Base-by-base conservation (phyloP, 1,140 invertebrate genomes). In the Lineus longissimus region DNA sequence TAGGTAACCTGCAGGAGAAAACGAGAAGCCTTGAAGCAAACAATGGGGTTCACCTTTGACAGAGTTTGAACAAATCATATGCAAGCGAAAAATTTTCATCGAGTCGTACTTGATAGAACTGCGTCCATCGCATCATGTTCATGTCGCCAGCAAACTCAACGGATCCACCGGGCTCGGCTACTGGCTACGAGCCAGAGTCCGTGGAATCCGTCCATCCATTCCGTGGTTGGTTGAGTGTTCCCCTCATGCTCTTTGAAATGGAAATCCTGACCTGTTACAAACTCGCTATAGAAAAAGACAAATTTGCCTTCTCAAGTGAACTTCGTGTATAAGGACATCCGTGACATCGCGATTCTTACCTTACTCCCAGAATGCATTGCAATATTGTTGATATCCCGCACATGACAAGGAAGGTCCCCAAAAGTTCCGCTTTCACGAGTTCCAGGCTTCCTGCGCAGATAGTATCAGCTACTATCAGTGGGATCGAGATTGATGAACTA, bases 1-100 rank as follows among this genome's bases (percentile, higher is more conserved):
- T 86, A 9, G 88, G 88, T 40, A 89, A 76, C 67, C 87, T 89
- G 64, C 0, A 71, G 66, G 56, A 55, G 23, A 60, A 57, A 45
- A 68, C 22, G 13, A 15, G 13, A 55, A 43, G 40, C 11, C 11
- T 13, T 43, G 11, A 13, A 43, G 11, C 11, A 19, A 43, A 43
- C 40, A 19, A 43, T 43, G 40, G 19, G 19, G 11, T 11, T 13
- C 19, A 11, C 11, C 11, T 13, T 43, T 43, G 11, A 19, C 19
- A 13, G 19, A 43, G 11, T 13, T 43, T 13, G 11, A 43, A 13
- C 19, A 13, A 19, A 43, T 43, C 19, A 43, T 43, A 13, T 43
- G 40, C 11, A 43, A 19, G 11, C 11, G 40, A 13, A 43, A 43
- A 13, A 19, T 13, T 13, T 43, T 11, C 40, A 13, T 11, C 11